phyloP scores from a whole-genome alignment of 2,888 invertebrate species.

The Drosophila melanosoma region DNA sequence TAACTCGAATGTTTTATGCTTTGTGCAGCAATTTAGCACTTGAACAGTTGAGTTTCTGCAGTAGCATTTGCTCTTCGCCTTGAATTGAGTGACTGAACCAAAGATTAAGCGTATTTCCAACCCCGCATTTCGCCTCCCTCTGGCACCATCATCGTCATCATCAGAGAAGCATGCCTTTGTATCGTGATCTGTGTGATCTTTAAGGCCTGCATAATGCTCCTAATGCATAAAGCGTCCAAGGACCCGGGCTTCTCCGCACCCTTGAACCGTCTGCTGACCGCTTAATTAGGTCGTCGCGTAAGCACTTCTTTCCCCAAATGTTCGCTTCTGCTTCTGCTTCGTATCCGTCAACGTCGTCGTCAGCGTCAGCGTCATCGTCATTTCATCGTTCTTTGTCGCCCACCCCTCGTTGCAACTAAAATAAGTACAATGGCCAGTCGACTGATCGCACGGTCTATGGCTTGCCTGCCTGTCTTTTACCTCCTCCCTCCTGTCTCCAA shows the following conservation, averaged over 20 bases:
- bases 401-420: conserved; percentile 23
- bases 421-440: conserved; percentile 58
- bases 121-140: not conserved
- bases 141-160: not conserved
- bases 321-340: conserved; percentile 40
- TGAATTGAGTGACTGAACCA: conserved; percentile 65
- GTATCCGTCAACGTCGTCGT: conserved; percentile 22
- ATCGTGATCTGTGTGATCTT: conserved; percentile 22
- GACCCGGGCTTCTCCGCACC: conserved; percentile 58
- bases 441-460: conserved; percentile 51
- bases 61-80: conserved; percentile 47
- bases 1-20: conserved; percentile 60
- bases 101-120: conserved; percentile 59
- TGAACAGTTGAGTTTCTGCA: conserved; percentile 53
- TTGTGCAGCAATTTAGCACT: conserved; percentile 50
- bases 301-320: conserved; percentile 46
- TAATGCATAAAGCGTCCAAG: conserved; percentile 56
- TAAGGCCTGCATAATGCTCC: conserved; percentile 49
- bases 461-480: conserved; percentile 44
- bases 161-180: conserved; percentile 9
- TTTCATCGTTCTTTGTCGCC: not conserved
- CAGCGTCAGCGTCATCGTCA: conserved; percentile 1
- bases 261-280: conserved; percentile 74
- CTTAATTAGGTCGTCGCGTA: conserved; percentile 70
- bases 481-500: conserved; percentile 16